Evolutionary conservation across 2,888 invertebrate species (phyloP).

Genomic region (Quadroppia sp.): DNA sequence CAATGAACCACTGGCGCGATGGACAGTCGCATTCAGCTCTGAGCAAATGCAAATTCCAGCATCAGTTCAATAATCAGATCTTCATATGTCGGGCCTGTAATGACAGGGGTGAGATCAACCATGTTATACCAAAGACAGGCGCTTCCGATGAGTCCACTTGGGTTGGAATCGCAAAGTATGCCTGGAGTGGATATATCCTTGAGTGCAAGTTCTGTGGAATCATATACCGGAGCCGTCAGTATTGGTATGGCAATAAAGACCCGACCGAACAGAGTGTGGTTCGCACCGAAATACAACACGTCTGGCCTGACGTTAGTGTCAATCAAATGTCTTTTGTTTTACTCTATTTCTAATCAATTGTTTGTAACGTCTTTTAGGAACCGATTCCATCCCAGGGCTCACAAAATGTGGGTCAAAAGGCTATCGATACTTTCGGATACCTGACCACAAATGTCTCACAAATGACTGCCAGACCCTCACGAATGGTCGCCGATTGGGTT

Average conservation of each 20-base stretch:
- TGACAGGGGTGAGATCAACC: slow-evolving; percentile 60
- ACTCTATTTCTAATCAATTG: background rate
- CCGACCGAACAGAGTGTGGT: slow-evolving; percentile 62
- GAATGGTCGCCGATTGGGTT: slow-evolving; percentile 66
- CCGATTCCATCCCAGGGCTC: slow-evolving; percentile 52
- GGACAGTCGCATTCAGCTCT: slow-evolving; percentile 51
- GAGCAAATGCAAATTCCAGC: slow-evolving; percentile 61
- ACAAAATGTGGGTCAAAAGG: slow-evolving; percentile 62
- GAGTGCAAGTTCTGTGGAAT: slow-evolving; percentile 71
- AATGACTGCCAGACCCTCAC: slow-evolving; percentile 68
- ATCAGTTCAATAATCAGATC: slow-evolving; percentile 64
- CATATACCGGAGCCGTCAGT: slow-evolving; percentile 68
- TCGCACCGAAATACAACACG: slow-evolving; percentile 63
- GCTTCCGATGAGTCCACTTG: slow-evolving; percentile 59
- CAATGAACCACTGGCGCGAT: slow-evolving; percentile 54
- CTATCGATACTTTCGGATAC: slow-evolving; percentile 63
- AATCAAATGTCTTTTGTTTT: background rate
- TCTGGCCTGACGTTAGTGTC: slow-evolving; percentile 61
- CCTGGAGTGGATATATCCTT: slow-evolving; percentile 71
- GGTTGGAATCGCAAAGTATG: slow-evolving; percentile 67
- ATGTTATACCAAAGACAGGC: slow-evolving; percentile 60
- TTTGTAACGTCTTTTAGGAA: slow-evolving; percentile 47
- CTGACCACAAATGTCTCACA: slow-evolving; percentile 62
- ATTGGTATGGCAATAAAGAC: slow-evolving; percentile 74
- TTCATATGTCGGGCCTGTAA: slow-evolving; percentile 58